Base-by-base conservation (phyloP, 92 coral and sea anemone species). In the Parazoanthus swiftii region DNA sequence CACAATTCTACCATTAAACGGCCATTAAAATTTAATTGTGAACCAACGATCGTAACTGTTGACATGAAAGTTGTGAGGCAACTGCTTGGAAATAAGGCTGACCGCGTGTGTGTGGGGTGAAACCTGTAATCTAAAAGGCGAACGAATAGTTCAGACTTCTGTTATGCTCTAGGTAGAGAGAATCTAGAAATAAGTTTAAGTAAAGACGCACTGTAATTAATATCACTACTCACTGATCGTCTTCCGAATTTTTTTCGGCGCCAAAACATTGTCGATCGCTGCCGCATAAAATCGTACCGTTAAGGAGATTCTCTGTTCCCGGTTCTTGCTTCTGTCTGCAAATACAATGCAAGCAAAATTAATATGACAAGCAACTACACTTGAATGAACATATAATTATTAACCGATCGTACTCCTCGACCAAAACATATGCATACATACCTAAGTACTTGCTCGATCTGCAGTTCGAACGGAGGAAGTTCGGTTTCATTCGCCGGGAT, bases 1-100 rank as follows among this genome's bases (percentile, higher is more conserved):
- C 39, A 48, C n/a, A 26, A 35, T 29, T 71, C 37, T 46, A 25
- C 81, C 68, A 89, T 91, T 89, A 88, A 88, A 76, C 59, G 77
- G 77, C 80, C 91, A 91, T 91, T 91, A 91, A 91, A 83, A 46
- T 91, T 91, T 91, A 91, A 91, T 91, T 88, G 89, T 71, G 35
- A 46, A 72, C 43, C 87, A 71, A 84, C 79, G 79, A 39, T 84
- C 87, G 44, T 71, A 46, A 83, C 71, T 84, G 86, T 83, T 84
- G 77, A 84, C 68, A 70, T 72, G 44, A 84, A 18, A 29, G 39
- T 15, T 29, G 77, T 29, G 38, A 79, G 63, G 82, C 58, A 79
- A 26, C 9, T 0, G 25, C 67, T 23, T 15, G 44, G 25, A 71
- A 29, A 84, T 71, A 70, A 9, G 25, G 29, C 20, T 48, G 26